A percentile compares a stretch with the other conserved stretches of the same genome.
Evolutionary conservation across 2,113 vertebrate species (phyloP).

Genomic region (Sardina pilchardus): DNA sequence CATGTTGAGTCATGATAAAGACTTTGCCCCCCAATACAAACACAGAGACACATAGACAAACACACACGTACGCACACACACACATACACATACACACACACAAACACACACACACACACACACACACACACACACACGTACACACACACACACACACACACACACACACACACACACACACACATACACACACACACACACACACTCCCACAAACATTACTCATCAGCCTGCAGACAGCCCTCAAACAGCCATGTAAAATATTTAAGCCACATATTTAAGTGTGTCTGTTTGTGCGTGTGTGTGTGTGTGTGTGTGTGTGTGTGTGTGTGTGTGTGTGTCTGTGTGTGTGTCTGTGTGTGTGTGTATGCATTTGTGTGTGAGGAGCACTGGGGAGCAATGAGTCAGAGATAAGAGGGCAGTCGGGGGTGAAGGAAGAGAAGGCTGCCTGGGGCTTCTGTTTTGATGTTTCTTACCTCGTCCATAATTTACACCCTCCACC

Average conservation of each 20-base stretch:
- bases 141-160: not conserved
- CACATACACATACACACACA: not conserved
- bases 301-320: not conserved
- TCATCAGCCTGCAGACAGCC: not conserved
- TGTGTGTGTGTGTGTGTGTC: not conserved
- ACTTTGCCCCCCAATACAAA: too few species aligned
- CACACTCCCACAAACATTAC: not conserved
- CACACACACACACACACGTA: not conserved
- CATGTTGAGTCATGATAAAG: not conserved
- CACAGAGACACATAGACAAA: not conserved
- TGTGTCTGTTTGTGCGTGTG: not conserved
- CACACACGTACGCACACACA: too few species aligned
- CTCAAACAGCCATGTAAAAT: constrained; percentile 15
- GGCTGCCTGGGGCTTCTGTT: constrained; percentile 23
- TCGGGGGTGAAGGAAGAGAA: not conserved
- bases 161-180: not conserved
- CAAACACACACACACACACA: not conserved
- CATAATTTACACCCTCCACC: constrained; percentile 1
- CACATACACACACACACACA: not conserved
- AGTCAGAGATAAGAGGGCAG: not conserved
- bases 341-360: constrained; percentile 2
- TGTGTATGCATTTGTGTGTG: constrained; percentile 4
- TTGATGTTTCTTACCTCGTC: constrained; percentile 30
- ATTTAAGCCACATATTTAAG: too few species aligned
- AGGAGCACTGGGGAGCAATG: not conserved